phyloP scores from a whole-genome alignment of 1,140 invertebrate genomes.

The Camponotus pennsylvanicus region DNA sequence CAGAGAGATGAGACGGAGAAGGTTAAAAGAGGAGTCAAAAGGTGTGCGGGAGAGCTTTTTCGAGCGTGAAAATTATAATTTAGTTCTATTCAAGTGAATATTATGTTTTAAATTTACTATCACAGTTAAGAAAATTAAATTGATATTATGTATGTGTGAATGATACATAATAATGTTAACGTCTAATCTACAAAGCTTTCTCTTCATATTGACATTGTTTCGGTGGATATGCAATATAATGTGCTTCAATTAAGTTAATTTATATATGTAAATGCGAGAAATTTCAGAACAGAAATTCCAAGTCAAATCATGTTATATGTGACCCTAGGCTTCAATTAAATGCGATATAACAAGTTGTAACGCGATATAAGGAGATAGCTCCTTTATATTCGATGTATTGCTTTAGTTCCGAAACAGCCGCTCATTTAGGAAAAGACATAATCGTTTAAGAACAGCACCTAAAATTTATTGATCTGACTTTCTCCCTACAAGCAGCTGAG shows the following conservation, averaged over 20 bases:
- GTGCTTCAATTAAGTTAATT: constrained; percentile 38
- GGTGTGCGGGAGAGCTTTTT: constrained; percentile 13
- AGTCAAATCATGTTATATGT: background rate
- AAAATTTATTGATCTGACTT: constrained; percentile 6
- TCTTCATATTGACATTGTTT: constrained; percentile 7
- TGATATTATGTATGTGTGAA: constrained; percentile 2
- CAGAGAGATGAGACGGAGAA: background rate
- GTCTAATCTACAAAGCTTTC: constrained; percentile 1
- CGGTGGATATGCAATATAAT: background rate
- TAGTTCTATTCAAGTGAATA: background rate
- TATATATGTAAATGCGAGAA: constrained; percentile 33
- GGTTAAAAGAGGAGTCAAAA: constrained; percentile 28
- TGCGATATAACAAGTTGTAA: background rate
- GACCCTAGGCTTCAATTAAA: constrained; percentile 1
- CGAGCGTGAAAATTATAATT: constrained; percentile 20
- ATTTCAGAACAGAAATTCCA: constrained; percentile 31
- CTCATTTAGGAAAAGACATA: constrained; percentile 1
- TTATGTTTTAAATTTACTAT: constrained; percentile 16
- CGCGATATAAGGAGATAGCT: too few relatives aligned
- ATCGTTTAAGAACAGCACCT: background rate
- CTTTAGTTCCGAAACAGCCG: background rate
- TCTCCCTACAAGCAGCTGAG: background rate
- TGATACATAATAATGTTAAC: constrained; percentile 35
- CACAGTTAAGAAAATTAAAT: background rate
- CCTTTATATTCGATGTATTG: background rate